Base-by-base conservation (phyloP, 1,140 invertebrate species). In the Anagrus nilaparvatae region DNA sequence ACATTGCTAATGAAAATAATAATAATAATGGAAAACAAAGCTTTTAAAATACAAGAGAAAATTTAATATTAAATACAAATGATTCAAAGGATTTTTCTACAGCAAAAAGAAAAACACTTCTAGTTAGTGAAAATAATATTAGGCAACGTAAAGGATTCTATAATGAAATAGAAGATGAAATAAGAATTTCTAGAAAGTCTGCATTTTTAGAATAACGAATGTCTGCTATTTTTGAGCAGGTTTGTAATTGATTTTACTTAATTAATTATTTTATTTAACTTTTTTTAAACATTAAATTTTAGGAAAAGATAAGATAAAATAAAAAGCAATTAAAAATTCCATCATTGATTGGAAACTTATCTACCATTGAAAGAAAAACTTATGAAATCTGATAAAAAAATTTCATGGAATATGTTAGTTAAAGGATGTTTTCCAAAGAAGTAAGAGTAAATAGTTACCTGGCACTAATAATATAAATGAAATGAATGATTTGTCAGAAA, bases 281-380 rank as follows among this genome's bases (percentile, higher is more conserved):
- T n/a, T n/a, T n/a, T n/a, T n/a, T n/a, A n/a, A n/a, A n/a, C n/a
- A 38, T 39, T 23, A 41, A 43, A 14, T 50, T 48, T 3, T 39
- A 67, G 53, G 59, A 67, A 14, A 53, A 53, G 39, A 42, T 51
- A 16, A 61, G 67, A 25, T 47, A 40, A 34, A 46, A 43, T 6
- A 67, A 65, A 24, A 58, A 57, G 19, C 47, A 27, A 38, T 47
- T 28, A 9, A 60, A 48, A 20, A 44, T 52, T 4, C 57, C 55
- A 32, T 50, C 56, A 21, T 39, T 51, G 3, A 29, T 46, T 8
- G 56, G 65, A 21, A 51, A n/a, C 35, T 44, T 65, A 24, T n/a
- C n/a, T n/a, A n/a, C n/a, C n/a, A n/a, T 51, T 58, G 19, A 24
- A 16, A 2, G 41, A 52, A 24, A 58, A 52, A 49, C 46, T 45